Evolutionary conservation across 2,888 invertebrate genomes (phyloP).

Genomic region (Drosophila kuntzei): DNA sequence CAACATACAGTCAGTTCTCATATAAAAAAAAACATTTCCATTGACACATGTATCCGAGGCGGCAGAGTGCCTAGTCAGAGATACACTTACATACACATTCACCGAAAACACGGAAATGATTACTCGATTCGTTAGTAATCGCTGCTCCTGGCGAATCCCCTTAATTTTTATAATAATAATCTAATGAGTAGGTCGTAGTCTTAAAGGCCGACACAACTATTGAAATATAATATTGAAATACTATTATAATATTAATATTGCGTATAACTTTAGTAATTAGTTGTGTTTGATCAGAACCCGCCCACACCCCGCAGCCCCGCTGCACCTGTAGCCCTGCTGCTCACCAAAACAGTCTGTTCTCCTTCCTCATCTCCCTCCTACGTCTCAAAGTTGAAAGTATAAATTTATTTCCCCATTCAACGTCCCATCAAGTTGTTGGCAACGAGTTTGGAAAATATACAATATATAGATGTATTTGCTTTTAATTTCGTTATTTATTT

Average conservation of each 20-base stretch:
- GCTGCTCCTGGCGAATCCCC: constrained; percentile 37
- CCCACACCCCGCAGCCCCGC: constrained; percentile 44
- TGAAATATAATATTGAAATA: constrained; percentile 40
- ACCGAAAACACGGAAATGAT: constrained; percentile 25
- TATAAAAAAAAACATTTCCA: constrained; percentile 47
- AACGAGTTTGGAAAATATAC: constrained; percentile 40
- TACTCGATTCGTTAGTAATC: constrained; percentile 48
- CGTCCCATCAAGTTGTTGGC: constrained; percentile 52
- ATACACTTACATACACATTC: constrained; percentile 22
- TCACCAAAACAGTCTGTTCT: constrained; percentile 34
- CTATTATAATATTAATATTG: constrained; percentile 28
- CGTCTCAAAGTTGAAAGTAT: constrained; percentile 59
- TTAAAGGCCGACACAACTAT: constrained; percentile 48
- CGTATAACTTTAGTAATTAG: constrained; percentile 60
- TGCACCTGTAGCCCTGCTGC: constrained; percentile 61
- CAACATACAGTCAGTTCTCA: constrained; percentile 41
- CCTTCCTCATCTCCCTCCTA: constrained; percentile 20
- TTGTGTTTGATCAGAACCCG: constrained; percentile 65
- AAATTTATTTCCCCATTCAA: constrained; percentile 50
- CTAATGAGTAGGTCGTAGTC: constrained; percentile 69
- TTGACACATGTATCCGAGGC: constrained; percentile 36
- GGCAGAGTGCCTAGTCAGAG: constrained; percentile 14
- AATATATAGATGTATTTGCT: constrained; percentile 46
- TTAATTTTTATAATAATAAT: constrained; percentile 12
- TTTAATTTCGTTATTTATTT: constrained; percentile 67